A percentile compares a stretch with the other conserved stretches of the same genome.
phyloP scores from a whole-genome alignment of 2,888 invertebrate genomes.

The Aporophyla nigra region DNA sequence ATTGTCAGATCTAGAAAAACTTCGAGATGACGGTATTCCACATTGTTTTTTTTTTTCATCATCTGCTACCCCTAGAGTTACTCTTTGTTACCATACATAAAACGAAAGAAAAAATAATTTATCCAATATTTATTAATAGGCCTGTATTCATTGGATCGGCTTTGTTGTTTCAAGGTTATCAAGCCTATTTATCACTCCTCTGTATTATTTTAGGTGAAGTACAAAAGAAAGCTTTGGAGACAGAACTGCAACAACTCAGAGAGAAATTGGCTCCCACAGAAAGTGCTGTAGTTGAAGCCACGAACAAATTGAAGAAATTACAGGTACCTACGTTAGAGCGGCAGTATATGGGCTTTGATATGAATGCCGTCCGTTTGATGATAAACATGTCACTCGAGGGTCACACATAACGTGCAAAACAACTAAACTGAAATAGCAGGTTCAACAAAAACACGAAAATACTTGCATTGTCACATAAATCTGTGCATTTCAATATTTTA shows the following conservation, averaged over 20 bases:
- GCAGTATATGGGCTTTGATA: too few relatives aligned
- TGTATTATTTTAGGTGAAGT: constrained; percentile 80
- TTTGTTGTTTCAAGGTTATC: too few relatives aligned
- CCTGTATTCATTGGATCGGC: too few relatives aligned
- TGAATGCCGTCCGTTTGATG: neutral
- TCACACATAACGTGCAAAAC: neutral
- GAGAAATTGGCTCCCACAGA: constrained; percentile 87
- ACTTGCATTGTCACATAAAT: too few relatives aligned
- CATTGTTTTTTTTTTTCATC: too few relatives aligned
- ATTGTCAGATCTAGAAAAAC: constrained; percentile 91
- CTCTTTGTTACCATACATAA: neutral
- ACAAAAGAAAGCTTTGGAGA: constrained; percentile 89
- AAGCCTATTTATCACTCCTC: neutral
- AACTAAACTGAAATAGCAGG: neutral
- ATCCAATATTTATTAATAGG: too few relatives aligned
- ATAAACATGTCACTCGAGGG: neutral
- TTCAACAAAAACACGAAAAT: neutral
- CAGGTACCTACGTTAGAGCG: constrained; percentile 81
- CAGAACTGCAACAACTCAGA: constrained; percentile 87
- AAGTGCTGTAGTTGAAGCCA: constrained; percentile 87
- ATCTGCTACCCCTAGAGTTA: neutral
- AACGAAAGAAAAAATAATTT: too few relatives aligned
- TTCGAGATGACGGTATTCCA: constrained; percentile 88
- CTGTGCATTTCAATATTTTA: neutral
- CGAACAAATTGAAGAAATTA: constrained; percentile 88